Base-by-base conservation (phyloP, 2,888 invertebrate species). In the Drosophila recens region DNA sequence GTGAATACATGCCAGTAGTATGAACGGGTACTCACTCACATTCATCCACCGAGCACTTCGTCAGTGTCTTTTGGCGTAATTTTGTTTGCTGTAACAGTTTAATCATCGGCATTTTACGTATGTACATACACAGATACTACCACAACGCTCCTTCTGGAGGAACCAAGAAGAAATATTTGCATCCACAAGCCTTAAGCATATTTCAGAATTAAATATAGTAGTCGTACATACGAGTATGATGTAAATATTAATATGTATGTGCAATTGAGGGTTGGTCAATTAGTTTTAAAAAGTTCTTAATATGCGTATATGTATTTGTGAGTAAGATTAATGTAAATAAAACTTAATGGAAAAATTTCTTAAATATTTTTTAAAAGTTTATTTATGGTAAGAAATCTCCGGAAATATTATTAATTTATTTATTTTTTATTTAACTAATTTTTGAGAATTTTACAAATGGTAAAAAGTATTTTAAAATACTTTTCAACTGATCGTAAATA, bases 31-130 rank as follows among this genome's bases (percentile, higher is more conserved):
- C 53, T 67, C 62, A 56, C 61, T 53, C 38, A 49, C 58, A 58
- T 64, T 62, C 71, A 63, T 59, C 40, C 67, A 23, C 43, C 33
- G 80, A 57, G 62, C 81, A 83, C 81, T 87, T 84, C 82, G 79
- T 83, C 83, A 89, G 72, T 87, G 89, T 79, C 82, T 89, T 83
- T 62, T 78, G 67, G 57, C 27, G 67, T 81, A 70, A 87, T 78
- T 87, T 72, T 81, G 85, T 87, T 85, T 75, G 82, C 79, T 70
- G 72, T 73, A 71, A 75, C 84, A 89, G 88, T 79, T 84, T 89
- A 84, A 85, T 84, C 84, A 89, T 85, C 66, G 72, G 70, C 82
- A 85, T 87, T 87, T 79, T 72, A 76, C 66, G 27, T 5, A 27
- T 27, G 62, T 68, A 62, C 68, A 64, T 36, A 46, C 52, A 52